Evolutionary conservation across 1,140 invertebrate genomes (phyloP).

Genomic region (Drosophila mauritiana): DNA sequence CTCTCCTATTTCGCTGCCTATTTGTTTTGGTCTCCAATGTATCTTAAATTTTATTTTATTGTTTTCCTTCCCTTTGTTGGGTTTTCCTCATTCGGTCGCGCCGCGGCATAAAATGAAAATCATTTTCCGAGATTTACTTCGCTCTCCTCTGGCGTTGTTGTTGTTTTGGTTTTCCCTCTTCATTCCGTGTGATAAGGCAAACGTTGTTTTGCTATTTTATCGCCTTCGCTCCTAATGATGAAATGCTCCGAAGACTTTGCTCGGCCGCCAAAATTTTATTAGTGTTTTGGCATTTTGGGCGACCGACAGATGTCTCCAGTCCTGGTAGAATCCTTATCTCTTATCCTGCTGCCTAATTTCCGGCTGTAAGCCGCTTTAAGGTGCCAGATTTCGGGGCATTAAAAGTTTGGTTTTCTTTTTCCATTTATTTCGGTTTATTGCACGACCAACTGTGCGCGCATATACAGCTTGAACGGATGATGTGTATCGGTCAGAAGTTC

Average conservation of each 20-base stretch:
- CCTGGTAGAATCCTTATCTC: constrained; percentile 7
- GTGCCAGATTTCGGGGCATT: constrained; percentile 58
- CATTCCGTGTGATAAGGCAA: constrained; percentile 28
- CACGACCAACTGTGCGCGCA: constrained; percentile 16
- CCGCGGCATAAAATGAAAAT: constrained; percentile 47
- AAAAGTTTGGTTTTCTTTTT: constrained; percentile 30
- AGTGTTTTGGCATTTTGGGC: constrained; percentile 62
- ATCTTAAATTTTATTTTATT: constrained; percentile 81
- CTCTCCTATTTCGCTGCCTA: constrained; percentile 67
- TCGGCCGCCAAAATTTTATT: constrained; percentile 60
- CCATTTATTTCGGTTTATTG: constrained; percentile 46
- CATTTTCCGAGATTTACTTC: constrained; percentile 47
- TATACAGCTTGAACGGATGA: not conserved
- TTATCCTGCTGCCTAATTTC: constrained; percentile 63
- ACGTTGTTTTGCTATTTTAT: constrained; percentile 66
- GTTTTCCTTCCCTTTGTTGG: constrained; percentile 56
- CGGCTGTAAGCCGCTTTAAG: constrained; percentile 62
- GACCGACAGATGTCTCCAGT: constrained; percentile 43
- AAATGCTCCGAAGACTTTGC: constrained; percentile 44
- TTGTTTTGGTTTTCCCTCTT: constrained; percentile 23
- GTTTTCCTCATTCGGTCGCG: constrained; percentile 28
- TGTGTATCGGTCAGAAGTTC: constrained; percentile 68
- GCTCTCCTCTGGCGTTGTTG: constrained; percentile 4
- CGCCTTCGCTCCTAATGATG: constrained; percentile 60
- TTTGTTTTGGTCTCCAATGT: constrained; percentile 78